A percentile compares a stretch with the other conserved stretches of the same genome.
phyloP scores from a whole-genome alignment of 1,140 invertebrate species.

The Sycophila sp. region DNA sequence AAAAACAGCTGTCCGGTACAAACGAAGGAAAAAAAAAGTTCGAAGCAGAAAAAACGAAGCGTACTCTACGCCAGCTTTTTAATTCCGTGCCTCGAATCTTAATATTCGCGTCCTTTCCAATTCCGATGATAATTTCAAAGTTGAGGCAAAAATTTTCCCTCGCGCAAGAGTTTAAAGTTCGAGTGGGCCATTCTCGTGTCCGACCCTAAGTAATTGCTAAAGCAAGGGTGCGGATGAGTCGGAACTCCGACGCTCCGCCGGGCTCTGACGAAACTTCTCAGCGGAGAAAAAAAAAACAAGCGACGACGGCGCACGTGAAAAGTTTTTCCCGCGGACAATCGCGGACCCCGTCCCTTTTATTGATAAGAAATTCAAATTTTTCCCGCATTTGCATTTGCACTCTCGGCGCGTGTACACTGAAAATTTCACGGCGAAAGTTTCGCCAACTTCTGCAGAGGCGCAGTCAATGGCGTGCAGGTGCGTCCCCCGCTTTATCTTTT shows the following conservation, averaged over 20 bases:
- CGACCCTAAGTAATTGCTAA: neutral
- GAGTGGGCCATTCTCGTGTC: too few relatives aligned
- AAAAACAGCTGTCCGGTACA: too few relatives aligned
- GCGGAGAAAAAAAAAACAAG: conserved; percentile 16
- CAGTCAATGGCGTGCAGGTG: too few relatives aligned
- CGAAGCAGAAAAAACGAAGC: neutral
- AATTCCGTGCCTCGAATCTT: neutral
- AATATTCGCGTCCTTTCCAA: neutral
- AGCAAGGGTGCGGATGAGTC: conserved; percentile 1
- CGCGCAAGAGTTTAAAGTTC: neutral
- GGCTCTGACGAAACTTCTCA: neutral
- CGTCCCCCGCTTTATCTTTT: too few relatives aligned
- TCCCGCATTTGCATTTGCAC: neutral
- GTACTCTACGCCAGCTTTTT: too few relatives aligned
- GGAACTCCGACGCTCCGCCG: conserved; percentile 13
- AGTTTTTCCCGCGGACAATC: neutral
- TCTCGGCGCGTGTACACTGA: neutral
- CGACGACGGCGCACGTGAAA: neutral
- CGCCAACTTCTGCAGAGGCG: neutral
- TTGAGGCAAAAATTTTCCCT: neutral
- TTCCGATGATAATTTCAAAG: neutral
- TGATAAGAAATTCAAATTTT: conserved; percentile 13
- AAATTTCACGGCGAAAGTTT: neutral
- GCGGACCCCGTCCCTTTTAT: neutral
- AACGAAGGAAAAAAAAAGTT: too few relatives aligned